phyloP scores from a whole-genome alignment of 2,113 vertebrate genomes.

The Mandrillus leucophaeus region DNA sequence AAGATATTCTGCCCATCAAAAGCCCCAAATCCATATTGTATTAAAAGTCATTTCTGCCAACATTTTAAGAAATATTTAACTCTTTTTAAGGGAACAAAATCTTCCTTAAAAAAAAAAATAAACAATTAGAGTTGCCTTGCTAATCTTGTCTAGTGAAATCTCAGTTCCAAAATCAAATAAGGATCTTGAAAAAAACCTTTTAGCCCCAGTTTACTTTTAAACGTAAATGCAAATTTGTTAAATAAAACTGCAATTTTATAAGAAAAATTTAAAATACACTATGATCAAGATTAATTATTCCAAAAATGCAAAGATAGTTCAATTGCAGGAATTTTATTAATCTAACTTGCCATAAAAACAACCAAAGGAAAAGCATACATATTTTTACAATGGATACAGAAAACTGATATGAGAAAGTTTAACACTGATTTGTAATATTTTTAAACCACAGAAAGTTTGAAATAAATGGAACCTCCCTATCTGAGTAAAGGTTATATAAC shows the following conservation, averaged over 20 bases:
- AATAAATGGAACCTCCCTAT: neutral
- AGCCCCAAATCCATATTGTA: neutral
- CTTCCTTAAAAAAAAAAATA: neutral
- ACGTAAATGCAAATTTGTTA: neutral
- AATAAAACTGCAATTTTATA: neutral
- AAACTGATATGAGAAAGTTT: neutral
- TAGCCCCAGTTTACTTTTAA: neutral
- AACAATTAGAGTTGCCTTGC: neutral
- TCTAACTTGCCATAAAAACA: neutral
- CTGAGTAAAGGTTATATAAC: neutral
- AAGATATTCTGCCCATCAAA: neutral
- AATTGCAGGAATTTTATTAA: neutral
- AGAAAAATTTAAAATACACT: neutral
- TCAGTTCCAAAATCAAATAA: neutral
- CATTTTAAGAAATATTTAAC: neutral
- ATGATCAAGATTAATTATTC: neutral
- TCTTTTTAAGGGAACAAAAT: neutral
- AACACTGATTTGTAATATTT: neutral
- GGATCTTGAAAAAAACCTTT: neutral
- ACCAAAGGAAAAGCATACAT: neutral
- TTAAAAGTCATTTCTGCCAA: neutral
- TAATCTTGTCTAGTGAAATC: neutral
- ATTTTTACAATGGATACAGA: neutral
- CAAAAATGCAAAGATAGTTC: conserved; percentile 4
- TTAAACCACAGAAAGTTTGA: neutral